Evolutionary conservation across 2,888 invertebrate genomes (phyloP).

Genomic region (Himalopsyche tibetana): DNA sequence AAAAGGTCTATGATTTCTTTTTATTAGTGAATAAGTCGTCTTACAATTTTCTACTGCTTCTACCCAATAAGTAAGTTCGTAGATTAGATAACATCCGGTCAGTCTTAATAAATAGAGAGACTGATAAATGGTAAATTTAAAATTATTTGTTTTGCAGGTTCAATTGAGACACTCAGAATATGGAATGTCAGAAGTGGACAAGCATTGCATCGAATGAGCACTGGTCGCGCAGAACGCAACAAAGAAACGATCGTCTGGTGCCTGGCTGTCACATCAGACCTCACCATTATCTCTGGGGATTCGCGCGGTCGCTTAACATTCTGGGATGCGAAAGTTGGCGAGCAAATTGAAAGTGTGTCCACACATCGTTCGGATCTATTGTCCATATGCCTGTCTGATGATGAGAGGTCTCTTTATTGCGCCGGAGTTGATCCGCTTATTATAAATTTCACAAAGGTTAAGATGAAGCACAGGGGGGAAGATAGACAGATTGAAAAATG

Average conservation of each 20-base stretch:
- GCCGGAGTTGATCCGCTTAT: constrained; percentile 91
- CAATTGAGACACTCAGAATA: constrained; percentile 88
- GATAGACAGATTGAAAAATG: constrained; percentile 80
- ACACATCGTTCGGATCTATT: constrained; percentile 90
- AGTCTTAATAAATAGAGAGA: not conserved
- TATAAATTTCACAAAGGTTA: constrained; percentile 83
- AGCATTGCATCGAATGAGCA: constrained; percentile 88
- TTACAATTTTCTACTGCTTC: no score
- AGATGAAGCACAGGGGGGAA: constrained; percentile 75
- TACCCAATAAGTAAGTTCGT: no score
- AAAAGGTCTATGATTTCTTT: no score
- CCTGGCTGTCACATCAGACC: constrained; percentile 86
- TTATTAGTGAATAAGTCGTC: no score
- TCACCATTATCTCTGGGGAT: constrained; percentile 92
- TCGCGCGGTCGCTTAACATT: constrained; percentile 89
- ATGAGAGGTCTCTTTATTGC: constrained; percentile 84
- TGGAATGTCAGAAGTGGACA: constrained; percentile 92
- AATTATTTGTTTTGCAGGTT: constrained; percentile 76
- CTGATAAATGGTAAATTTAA: not conserved
- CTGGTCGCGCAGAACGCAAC: constrained; percentile 79
- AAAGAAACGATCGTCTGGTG: constrained; percentile 92
- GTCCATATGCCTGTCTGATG: constrained; percentile 83
- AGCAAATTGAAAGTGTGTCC: constrained; percentile 86
- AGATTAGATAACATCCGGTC: no score
- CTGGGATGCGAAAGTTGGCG: constrained; percentile 90